phyloP scores from a whole-genome alignment of 2,888 invertebrate species.

The Spodoptera picta region DNA sequence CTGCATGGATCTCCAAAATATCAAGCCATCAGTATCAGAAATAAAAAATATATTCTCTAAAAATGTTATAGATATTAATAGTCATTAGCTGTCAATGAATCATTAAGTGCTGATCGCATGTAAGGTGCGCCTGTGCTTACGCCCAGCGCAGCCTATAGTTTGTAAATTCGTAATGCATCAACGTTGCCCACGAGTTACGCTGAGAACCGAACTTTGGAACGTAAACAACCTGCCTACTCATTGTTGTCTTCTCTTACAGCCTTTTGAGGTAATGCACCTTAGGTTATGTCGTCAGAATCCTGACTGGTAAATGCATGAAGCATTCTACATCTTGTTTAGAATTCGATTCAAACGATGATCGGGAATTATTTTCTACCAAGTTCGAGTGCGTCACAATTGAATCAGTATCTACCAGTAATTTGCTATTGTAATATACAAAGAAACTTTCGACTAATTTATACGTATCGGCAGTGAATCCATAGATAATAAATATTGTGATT shows the following conservation, averaged over 20 bases:
- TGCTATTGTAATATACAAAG: background rate
- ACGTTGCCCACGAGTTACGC: slow-evolving; percentile 34
- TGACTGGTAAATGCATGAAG: slow-evolving; percentile 13
- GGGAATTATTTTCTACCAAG: too few relatives aligned
- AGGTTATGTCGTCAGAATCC: slow-evolving; percentile 16
- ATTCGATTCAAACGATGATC: slow-evolving; percentile 17
- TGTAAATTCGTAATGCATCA: slow-evolving; percentile 48
- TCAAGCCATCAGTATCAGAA: background rate
- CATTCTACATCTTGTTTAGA: slow-evolving; percentile 9
- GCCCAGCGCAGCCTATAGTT: slow-evolving; percentile 37
- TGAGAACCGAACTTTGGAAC: slow-evolving; percentile 32
- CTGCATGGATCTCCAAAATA: too few relatives aligned
- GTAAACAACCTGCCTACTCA: slow-evolving; percentile 41
- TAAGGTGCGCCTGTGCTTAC: slow-evolving; percentile 23
- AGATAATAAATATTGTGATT: slow-evolving; percentile 16
- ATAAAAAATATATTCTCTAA: background rate
- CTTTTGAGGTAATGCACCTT: slow-evolving; percentile 17
- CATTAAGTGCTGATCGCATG: slow-evolving; percentile 47
- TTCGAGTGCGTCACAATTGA: slow-evolving; percentile 7
- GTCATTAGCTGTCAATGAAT: slow-evolving; percentile 41
- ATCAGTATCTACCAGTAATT: too few relatives aligned
- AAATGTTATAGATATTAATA: too few relatives aligned
- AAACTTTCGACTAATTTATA: slow-evolving; percentile 19
- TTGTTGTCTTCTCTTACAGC: slow-evolving; percentile 24
- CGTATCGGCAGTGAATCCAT: background rate